Percentiles rank a stretch among this genome's conserved stretches.
Conservation (phyloP, 2,113 vertebrate species). For the Dunckerocampus dactyliophorus region DNA sequence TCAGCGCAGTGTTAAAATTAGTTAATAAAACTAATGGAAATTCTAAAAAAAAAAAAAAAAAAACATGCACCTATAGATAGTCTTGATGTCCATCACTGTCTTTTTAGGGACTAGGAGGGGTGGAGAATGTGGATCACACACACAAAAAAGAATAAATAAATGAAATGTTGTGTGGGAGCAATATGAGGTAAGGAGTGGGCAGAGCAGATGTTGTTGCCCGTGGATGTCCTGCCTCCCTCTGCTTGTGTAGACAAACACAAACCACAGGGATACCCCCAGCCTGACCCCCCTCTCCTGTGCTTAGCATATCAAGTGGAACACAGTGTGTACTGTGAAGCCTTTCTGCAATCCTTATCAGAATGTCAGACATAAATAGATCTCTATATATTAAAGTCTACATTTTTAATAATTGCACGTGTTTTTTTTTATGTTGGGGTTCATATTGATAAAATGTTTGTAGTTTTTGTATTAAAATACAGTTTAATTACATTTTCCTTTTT, state of each 20-base stretch:
- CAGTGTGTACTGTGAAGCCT: constrained; percentile 77
- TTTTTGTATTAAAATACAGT: background rate
- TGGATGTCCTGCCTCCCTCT: constrained; percentile 68
- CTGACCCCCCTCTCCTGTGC: constrained; percentile 54
- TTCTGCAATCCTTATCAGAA: constrained; percentile 78
- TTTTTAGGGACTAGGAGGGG: constrained; percentile 57
- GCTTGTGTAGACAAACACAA: constrained; percentile 68
- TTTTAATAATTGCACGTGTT: constrained; percentile 67
- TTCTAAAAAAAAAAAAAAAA: too few species aligned
- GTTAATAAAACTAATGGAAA: constrained; percentile 1
- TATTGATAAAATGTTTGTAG: background rate
- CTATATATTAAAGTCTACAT: constrained; percentile 78
- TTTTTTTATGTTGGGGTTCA: constrained; percentile 28
- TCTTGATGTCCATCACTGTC: constrained; percentile 61
- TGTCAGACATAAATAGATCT: constrained; percentile 75
- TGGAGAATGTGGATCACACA: constrained; percentile 43
- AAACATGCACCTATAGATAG: constrained; percentile 63
- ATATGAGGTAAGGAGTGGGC: constrained; percentile 38
- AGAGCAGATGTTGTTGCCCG: constrained; percentile 63
- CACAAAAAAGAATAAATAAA: too few species aligned
- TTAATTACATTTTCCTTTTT: background rate
- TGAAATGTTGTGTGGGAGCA: constrained; percentile 41
- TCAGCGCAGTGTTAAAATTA: constrained; percentile 18
- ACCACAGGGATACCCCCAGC: constrained; percentile 62
- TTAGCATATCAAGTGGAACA: constrained; percentile 78